Base-by-base conservation (phyloP, 2,888 invertebrate genomes). In the Nesidiocoris tenuis region DNA sequence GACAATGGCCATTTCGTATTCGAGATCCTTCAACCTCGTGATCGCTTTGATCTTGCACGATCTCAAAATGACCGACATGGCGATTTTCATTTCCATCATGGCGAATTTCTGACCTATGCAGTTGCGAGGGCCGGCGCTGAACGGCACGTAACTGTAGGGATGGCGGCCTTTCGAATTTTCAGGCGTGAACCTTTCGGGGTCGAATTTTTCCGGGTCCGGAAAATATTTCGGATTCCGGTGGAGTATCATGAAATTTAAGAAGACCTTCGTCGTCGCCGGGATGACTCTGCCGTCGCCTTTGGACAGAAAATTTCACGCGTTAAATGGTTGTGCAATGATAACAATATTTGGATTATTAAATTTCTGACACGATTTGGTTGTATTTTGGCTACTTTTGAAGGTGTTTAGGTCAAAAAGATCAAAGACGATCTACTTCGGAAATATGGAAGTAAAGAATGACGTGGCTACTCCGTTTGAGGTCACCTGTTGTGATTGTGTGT, bases 51-150 rank as follows among this genome's bases (percentile, higher is more conserved):
- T 61, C 65, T 74, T 78, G 21, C 75, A 77, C 18, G 77, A 77
- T 39, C 80, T 77, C 70, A 81, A 59, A 5, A 81, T 63, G 5
- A 77, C 77, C 0, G 81, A 80, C 12, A 81, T 18, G 1, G 80
- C 75, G 0, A 78, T 77, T 76, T 81, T 81, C 79, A 80, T 78
- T 65, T 81, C 81, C 71, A 80, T 76, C 80, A 81, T 79, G 0
- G 81, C 81, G 66, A 81, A 81, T 54, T 23, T 70, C 59, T 70
- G 70, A n/a, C 70, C 70, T 21, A 70, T 70, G 61, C 70, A 70
- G 39, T 67, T 59, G n/a, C 59, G 59, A 59, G 59, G 59, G 59
- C 59, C 59, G 3, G 59, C 59, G n/a, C n/a, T 59, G 22, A 67
- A 67, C 16, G 67, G 67, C 3, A 67, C 18, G 55, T 21, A 67